These are phyloP conservation scores for Lepidochitona cinerea DNA, from an alignment of 2,888 invertebrate genomes.

Conservation along the genomic window DNA sequence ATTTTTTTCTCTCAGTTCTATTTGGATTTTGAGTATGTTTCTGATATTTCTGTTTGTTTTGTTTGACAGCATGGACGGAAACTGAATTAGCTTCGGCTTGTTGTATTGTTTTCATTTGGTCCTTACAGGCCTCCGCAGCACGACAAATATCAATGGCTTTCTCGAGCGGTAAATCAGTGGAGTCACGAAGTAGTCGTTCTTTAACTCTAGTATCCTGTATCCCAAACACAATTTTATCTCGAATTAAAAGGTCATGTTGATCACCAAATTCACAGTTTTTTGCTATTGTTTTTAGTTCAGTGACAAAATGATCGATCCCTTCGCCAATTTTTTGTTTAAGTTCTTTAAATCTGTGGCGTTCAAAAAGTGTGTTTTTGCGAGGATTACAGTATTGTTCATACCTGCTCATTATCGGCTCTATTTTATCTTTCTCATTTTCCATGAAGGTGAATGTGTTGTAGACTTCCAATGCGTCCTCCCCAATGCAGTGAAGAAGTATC, in stretches of 20 bases:
- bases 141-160: constrained; percentile 20
- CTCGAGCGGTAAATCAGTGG: constrained; percentile 11
- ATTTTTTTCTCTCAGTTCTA: too few relatives aligned
- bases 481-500: constrained; percentile 14
- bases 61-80: neutral
- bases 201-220: constrained; percentile 4
- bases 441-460: constrained; percentile 16
- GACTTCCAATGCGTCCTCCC: constrained; percentile 19
- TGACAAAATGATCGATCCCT: constrained; percentile 21
- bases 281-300: constrained; percentile 17
- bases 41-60: neutral
- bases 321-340: constrained; percentile 13
- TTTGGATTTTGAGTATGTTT: neutral
- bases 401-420: too few relatives aligned
- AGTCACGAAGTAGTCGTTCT: constrained; percentile 20
- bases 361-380: constrained; percentile 22
- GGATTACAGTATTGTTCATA: too few relatives aligned
- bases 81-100: neutral
- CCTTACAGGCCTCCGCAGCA: constrained; percentile 21
- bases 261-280: constrained; percentile 22
- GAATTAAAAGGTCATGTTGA: constrained; percentile 16
- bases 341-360: constrained; percentile 20
- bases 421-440: constrained; percentile 2
- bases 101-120: constrained; percentile 12
- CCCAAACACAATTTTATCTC: constrained; percentile 20